Conservation (phyloP, 1,140 invertebrate genomes). For the Drosophila miranda region DNA sequence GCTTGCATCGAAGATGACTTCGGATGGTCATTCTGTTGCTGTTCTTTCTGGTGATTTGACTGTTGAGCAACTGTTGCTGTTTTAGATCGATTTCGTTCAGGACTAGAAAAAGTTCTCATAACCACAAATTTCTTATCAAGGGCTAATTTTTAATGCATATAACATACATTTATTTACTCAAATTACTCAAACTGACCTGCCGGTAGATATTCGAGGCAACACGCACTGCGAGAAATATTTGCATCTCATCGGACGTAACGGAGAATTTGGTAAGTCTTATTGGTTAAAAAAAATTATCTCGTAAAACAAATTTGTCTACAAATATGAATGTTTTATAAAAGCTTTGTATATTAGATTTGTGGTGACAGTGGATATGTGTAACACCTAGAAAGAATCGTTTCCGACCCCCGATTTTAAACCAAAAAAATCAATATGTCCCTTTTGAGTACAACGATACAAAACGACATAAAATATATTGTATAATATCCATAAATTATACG, state of each 20-base stretch:
- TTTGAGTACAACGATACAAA: no score
- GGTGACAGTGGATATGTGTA: no score
- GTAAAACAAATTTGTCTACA: no score
- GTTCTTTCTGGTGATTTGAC: constrained; percentile 95
- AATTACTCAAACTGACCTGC: constrained; percentile 90
- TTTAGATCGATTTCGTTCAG: constrained; percentile 95
- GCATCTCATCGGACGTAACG: constrained; percentile 97
- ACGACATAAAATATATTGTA: no score
- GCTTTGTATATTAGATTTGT: no score
- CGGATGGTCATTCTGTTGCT: constrained; percentile 96
- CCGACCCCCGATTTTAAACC: no score
- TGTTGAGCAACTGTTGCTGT: constrained; percentile 95
- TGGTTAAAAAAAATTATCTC: background rate
- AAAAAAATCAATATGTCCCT: no score
- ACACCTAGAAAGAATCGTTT: no score
- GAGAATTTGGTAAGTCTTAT: constrained; percentile 89
- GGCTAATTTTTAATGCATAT: constrained; percentile 30
- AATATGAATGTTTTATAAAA: no score
- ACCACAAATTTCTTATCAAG: constrained; percentile 98
- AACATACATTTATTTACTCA: background rate
- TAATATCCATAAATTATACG: no score
- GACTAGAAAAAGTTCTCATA: constrained; percentile 97
- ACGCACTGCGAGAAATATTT: constrained; percentile 98
- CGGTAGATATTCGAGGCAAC: constrained; percentile 89
- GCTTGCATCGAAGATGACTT: constrained; percentile 93